Conservation (phyloP, 2,113 vertebrate genomes). For the Callopanchax toddi region DNA sequence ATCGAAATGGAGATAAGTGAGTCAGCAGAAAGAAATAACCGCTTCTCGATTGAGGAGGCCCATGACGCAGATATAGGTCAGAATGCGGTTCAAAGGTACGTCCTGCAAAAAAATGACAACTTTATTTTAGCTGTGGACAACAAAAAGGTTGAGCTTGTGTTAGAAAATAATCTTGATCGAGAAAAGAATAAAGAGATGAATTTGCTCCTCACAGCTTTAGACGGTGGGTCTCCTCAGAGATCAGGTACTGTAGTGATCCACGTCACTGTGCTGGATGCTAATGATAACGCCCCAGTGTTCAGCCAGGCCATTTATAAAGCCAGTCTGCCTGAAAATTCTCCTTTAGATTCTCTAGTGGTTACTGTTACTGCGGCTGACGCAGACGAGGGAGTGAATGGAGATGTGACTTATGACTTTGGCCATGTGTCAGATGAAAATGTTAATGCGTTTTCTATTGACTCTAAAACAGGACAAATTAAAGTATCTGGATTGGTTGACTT, state of each 20-base stretch:
- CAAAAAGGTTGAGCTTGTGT: slow-evolving; percentile 49
- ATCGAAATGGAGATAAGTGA: slow-evolving; percentile 71
- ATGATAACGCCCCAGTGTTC: too few species aligned
- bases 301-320: too few species aligned
- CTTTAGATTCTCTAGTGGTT: too few species aligned
- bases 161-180: slow-evolving; percentile 64
- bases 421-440: slow-evolving; percentile 3
- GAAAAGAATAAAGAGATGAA: slow-evolving; percentile 23
- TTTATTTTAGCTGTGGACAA: slow-evolving; percentile 74
- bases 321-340: too few species aligned
- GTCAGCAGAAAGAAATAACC: slow-evolving; percentile 58
- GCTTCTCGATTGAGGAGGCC: slow-evolving; percentile 68
- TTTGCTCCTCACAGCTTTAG: background rate
- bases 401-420: slow-evolving; percentile 75
- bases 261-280: too few species aligned
- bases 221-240: too few species aligned
- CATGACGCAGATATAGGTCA: slow-evolving; percentile 79
- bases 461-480: slow-evolving; percentile 72
- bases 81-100: slow-evolving; percentile 77
- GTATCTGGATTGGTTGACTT: slow-evolving; percentile 71
- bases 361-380: slow-evolving; percentile 65
- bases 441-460: slow-evolving; percentile 68
- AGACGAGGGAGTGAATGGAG: slow-evolving; percentile 80
- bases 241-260: too few species aligned
- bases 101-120: slow-evolving; percentile 64